Evolutionary conservation across 2,888 invertebrate species (phyloP), one percentile per base, ranked within the genome.

Genomic region (Eupithecia pulchellata): DNA sequence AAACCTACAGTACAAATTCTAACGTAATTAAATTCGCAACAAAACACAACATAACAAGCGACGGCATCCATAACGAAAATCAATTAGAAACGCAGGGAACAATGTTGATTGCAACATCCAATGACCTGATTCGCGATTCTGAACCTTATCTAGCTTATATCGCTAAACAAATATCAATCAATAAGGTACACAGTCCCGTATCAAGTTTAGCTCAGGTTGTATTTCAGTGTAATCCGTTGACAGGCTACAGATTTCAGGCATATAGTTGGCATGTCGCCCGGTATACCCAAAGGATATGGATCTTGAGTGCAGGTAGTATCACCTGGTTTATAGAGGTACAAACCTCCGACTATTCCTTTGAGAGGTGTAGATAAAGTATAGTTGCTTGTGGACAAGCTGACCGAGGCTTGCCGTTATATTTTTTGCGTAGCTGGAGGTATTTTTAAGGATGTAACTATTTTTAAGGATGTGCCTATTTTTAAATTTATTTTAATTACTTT

Each of bases 211-310:
- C 30, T 32, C n/a, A 30, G 30, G 11, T 30, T 9, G 32, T 60
- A 60, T 60, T 30, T 60, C n/a, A 60, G 58, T 60, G 4, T 60
- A 60, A 60, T 60, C 58, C 32, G 58, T 30, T 32, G 58, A 30
- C 58, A 30, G 58, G 52, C 11, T 52, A 52, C 25, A 25, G 52
- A 52, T 52, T 52, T n/a, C n/a, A 39, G 39, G 1, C 20, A 52
- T 25, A 52, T 52, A 25, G 52, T 52, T 52, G 52, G 52, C 52
- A 52, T 52, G 52, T 25, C 4, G 52, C 52, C 52, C 11, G 25
- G 52, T 52, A 25, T 52, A 25, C 25, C 52, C 52, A 25, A 25
- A 52, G 52, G 52, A 52, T 25, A 25, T 52, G 25, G 11, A 20
- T 52, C 52, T 52, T 25, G 52, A 52, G 42, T 42, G n/a, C 42